Base-by-base conservation (phyloP, 1,140 invertebrate species). In the Drosophila carrolli region DNA sequence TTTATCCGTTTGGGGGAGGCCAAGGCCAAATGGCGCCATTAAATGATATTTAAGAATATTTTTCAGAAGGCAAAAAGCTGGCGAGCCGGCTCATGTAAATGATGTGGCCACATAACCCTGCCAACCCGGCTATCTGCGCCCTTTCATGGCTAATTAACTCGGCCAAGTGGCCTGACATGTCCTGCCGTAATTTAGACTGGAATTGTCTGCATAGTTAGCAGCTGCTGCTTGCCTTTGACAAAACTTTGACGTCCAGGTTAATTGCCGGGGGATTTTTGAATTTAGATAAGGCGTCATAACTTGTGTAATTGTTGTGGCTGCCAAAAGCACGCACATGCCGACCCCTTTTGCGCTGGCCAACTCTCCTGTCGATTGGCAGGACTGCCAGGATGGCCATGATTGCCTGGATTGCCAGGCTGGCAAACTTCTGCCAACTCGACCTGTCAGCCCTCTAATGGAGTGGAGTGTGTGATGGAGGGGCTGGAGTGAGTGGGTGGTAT, bases 101-200 rank as follows among this genome's bases (percentile, higher is more conserved):
- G 60, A 80, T 81, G 77, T 80, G 63, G 55, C 65, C 75, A 70
- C 56, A 77, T 77, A 57, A 77, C 57, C 38, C 41, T 7, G 9
- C 29, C 14, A n/a, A 53, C 41, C 23, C 23, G 14, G 48, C 54
- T 76, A 50, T 60, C 13, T 29, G 44, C 43, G 71, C 75, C 79
- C 67, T 61, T 84, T 77, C 60, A 80, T 77, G 67, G 76, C 67
- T 80, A 85, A 85, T 85, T 85, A 84, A 84, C 67, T 58, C 19
- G 59, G 53, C 62, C 66, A 58, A 66, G 62, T 63, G 54, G 51
- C 38, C 63, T 75, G 75, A 60, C 81, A 78, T 81, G 77, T 81
- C 57, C 58, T 44, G 53, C 43, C 40, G 56, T 70, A 71, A 74
- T 78, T 84, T 70, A 43, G 73, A 50, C 44, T 66, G 40, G 72